Base-by-base conservation (phyloP, 2,888 invertebrate genomes). In the Lysandra coridon region DNA sequence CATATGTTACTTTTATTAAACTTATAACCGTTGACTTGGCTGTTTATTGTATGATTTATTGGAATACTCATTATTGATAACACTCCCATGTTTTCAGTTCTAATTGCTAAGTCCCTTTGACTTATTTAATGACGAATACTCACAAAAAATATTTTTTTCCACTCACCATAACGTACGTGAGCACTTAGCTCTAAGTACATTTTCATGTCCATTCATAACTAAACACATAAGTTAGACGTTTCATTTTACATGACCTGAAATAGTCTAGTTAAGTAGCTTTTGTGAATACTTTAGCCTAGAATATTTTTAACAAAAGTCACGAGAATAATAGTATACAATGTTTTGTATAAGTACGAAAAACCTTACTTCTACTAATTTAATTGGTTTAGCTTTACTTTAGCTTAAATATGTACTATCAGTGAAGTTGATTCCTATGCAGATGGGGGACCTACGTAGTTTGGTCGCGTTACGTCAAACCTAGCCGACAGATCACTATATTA, bases 171-270 rank as follows among this genome's bases (percentile, higher is more conserved):
- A 33, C 33, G 33, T 1, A 69, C 69, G 69, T 69, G 69, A 69
- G 69, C 69, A 69, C 69, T 69, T 30, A 33, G 33, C 33, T 37
- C 14, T 69, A 69, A 69, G 69, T 69, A 69, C 37, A 69, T 69
- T 37, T 69, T 69, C 33, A 33, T 69, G 69, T 69, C 30, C 64
- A 69, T 69, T 69, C 69, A 69, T 69, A 69, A 37, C 69, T 69
- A 69, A 69, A 69, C 33, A 37, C 33, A 37, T 69, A 14, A 64
- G 69, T 69, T 14, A 69, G 14, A 14, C 14, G 69, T 33, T 37
- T 69, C 69, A 33, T 69, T 69, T 69, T 37, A 37, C 33, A 69
- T 69, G 69, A 69, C 69, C 69, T 69, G 14, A 37, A 69, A 69
- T 69, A 69, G 33, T 14, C 64, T 30, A 64, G 64, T 33, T 64